Conservation (phyloP, 2,113 vertebrate species). For the Conger conger region DNA sequence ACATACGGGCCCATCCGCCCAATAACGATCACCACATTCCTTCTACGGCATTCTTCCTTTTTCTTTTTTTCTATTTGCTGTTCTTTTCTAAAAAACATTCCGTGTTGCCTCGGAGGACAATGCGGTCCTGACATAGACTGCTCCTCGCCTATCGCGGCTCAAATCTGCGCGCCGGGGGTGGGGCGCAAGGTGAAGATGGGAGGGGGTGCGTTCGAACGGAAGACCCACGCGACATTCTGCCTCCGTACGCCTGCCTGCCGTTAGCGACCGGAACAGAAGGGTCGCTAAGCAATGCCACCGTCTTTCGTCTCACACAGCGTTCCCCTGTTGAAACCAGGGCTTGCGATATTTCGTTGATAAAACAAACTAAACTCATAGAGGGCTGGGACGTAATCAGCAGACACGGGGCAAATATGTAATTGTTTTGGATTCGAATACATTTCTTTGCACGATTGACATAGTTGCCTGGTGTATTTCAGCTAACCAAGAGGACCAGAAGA, state of each 20-base stretch:
- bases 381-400: not conserved
- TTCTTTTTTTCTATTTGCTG: not conserved
- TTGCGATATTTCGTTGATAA: not conserved
- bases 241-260: not conserved
- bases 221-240: not conserved
- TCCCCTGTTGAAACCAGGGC: not conserved
- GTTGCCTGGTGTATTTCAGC: too few relatives aligned
- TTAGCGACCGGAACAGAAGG: not conserved
- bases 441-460: too few relatives aligned
- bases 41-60: not conserved
- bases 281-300: not conserved
- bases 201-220: not conserved
- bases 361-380: not conserved
- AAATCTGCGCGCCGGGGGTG: not conserved
- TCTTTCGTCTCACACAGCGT: not conserved
- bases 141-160: not conserved
- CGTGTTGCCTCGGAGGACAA: not conserved
- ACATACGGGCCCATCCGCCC: not conserved
- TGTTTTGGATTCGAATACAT: too few relatives aligned
- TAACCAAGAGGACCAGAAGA: too few relatives aligned
- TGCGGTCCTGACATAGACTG: not conserved
- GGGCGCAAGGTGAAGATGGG: not conserved
- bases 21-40: not conserved
- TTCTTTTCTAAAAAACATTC: not conserved
- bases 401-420: too few relatives aligned